Conservation (phyloP, 2,888 invertebrate species). For the Sphecodes monilicornis region DNA sequence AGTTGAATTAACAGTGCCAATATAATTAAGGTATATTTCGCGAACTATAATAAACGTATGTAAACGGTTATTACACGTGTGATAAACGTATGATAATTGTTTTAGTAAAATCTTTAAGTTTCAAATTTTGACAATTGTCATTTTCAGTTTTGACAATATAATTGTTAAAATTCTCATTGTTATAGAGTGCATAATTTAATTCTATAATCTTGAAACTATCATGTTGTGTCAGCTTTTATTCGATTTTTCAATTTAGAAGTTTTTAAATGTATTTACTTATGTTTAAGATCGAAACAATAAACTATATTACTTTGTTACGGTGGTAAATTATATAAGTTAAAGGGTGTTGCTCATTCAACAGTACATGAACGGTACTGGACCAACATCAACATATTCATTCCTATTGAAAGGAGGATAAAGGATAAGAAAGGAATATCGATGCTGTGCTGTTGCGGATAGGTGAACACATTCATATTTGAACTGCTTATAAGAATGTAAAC, state of each 20-base stretch:
- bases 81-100: background rate
- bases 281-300: no score
- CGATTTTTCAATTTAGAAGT: no score
- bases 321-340: background rate
- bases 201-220: background rate
- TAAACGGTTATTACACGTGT: background rate
- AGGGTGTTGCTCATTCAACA: no score
- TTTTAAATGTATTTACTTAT: no score
- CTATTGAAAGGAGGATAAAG: no score
- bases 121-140: background rate
- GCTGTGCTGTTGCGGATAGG: no score
- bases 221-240: background rate
- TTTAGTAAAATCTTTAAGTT: background rate
- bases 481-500: background rate
- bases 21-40: background rate
- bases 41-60: background rate
- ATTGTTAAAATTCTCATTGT: background rate
- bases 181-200: background rate
- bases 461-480: background rate
- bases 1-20: background rate
- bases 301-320: background rate
- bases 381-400: no score
- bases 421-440: no score
- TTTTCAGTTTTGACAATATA: background rate
- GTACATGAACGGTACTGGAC: no score